These are phyloP conservation scores for Petrocephalus microphthalmus DNA, from an alignment of 2,113 vertebrate genomes.

Conservation along the genomic window DNA sequence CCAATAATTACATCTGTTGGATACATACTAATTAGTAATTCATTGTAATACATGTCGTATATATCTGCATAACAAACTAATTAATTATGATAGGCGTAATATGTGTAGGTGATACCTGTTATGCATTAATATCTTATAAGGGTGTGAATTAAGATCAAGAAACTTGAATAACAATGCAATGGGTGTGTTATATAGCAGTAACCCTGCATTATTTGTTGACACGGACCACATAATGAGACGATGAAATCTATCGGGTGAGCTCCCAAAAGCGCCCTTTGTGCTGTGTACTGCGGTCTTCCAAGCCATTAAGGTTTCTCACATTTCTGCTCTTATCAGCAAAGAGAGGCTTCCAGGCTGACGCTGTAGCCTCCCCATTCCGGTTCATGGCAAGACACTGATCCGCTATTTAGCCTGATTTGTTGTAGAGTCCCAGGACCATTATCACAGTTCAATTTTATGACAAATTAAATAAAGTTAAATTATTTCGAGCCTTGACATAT, in stretches of 20 bases:
- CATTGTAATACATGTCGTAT: not conserved
- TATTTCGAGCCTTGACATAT: not conserved
- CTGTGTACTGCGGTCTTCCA: not conserved
- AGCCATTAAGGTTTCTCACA: not conserved
- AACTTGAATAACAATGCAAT: not conserved
- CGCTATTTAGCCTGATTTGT: conserved; percentile 1
- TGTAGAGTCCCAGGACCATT: not conserved
- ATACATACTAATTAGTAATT: not conserved
- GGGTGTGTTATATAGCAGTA: no score
- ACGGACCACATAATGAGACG: not conserved
- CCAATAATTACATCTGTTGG: not conserved
- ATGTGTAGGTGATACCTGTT: not conserved
- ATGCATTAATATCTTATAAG: not conserved
- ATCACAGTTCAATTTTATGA: not conserved
- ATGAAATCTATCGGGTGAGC: not conserved
- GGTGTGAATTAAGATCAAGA: not conserved
- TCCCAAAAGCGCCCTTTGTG: not conserved
- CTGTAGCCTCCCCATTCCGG: not conserved
- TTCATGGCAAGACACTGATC: not conserved
- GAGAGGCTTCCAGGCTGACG: not conserved
- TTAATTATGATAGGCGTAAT: not conserved
- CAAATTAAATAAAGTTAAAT: not conserved
- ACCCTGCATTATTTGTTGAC: not conserved
- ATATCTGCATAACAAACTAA: not conserved
- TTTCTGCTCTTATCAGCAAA: not conserved